Evolutionary conservation across 2,797 vertebrate genomes (phyloP), one percentile per base, ranked within the genome.

Genomic region (Sebastes umbrosus): DNA sequence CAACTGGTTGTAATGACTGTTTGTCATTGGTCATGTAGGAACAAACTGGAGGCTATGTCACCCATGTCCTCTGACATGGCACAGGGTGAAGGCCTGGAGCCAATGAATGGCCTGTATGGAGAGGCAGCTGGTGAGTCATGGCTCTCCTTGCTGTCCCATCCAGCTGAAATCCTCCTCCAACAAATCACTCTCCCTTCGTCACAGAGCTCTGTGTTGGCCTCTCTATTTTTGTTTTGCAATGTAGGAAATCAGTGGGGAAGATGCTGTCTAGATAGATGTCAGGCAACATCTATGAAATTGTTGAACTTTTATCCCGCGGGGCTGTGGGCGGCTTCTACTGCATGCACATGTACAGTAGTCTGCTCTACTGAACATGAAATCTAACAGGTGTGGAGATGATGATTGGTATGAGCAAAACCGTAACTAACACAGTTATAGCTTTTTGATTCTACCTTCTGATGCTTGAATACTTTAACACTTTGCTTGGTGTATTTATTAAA

Each of bases 11-110:
- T 93, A 92, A 92, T 90, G 89, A 80, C 79, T 93, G 84, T 94
- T 88, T 96, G 85, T 96, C 18, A 92, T 94, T 95, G 94, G 90
- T 93, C 92, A 88, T 88, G 92, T 94, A 96, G 96, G 95, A 95
- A 94, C 88, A 84, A 84, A 79, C 78, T 90, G 92, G 94, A 94
- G 76, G 80, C 87, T 80, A 86, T 73, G 87, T 86, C 93, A 73
- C 80, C 84, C 64, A 79, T 93, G 90, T 73, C 72, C 84, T 76
- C 86, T 87, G 92, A 92, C 77, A 87, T 90, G 86, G 69, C 57
- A 78, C 90, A 92, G 80, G 90, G 84, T 69, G 92, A 93, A 63
- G 55, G 79, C 87, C 79, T 75, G 89, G 88, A 90, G 90, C 85
- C 88, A 88, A 24, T 87, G 57, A 93, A 78, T 90, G 89, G 79